Conservation (phyloP, 2,797 vertebrate genomes). For the Oreonectes daqikongensis region DNA sequence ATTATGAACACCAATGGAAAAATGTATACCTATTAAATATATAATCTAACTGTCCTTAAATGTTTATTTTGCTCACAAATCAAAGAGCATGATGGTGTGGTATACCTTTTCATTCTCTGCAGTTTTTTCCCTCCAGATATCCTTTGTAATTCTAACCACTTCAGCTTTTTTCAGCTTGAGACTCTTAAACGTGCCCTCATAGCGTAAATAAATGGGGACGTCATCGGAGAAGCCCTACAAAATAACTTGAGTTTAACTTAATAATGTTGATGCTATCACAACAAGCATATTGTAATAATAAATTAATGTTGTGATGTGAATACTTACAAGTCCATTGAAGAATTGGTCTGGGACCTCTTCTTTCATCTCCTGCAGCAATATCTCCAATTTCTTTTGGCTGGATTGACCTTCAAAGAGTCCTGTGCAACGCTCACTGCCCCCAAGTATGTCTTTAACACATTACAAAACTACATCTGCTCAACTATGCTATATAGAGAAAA, state of each 20-base stretch:
- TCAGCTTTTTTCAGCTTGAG: slow-evolving; percentile 72
- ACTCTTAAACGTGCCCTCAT: slow-evolving; percentile 72
- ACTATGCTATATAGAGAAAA: not conserved
- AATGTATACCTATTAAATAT: not conserved
- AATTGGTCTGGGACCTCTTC: slow-evolving; percentile 56
- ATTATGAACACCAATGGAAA: not conserved
- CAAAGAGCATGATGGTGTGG: not conserved
- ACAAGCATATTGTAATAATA: not conserved
- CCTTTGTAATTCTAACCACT: slow-evolving; percentile 68
- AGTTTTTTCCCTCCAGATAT: slow-evolving; percentile 76
- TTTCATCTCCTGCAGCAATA: slow-evolving; percentile 74
- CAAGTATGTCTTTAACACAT: slow-evolving; percentile 62
- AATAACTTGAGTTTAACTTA: slow-evolving; percentile 10
- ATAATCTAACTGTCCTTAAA: not conserved
- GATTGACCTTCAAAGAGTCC: slow-evolving; percentile 69
- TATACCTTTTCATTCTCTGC: slow-evolving; percentile 62
- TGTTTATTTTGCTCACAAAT: not conserved
- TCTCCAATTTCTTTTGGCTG: slow-evolving; percentile 72
- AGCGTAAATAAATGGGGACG: slow-evolving; percentile 72
- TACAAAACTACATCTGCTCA: slow-evolving; percentile 1
- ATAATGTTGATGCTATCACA: not conserved
- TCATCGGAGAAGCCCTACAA: slow-evolving; percentile 67
- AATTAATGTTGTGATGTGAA: not conserved
- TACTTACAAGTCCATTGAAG: slow-evolving; percentile 71
- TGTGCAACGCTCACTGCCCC: slow-evolving; percentile 62